phyloP scores from a whole-genome alignment of 2,888 invertebrate species.

The Epicampocera succincta region DNA sequence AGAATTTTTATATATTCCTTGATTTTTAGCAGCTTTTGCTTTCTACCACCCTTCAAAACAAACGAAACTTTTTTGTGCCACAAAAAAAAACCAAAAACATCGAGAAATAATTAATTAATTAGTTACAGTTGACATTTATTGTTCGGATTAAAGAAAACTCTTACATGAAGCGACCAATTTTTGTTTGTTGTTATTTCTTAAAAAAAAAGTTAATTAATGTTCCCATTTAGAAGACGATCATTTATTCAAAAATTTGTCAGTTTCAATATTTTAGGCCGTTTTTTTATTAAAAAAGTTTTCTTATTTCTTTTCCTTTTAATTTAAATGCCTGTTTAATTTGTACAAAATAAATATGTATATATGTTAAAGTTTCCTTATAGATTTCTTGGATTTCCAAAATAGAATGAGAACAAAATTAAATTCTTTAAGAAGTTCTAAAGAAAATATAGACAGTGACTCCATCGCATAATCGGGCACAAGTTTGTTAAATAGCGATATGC shows the following conservation, averaged over 20 bases:
- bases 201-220: conserved; percentile 9
- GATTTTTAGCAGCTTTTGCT: too few relatives aligned
- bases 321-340: conserved; percentile 4
- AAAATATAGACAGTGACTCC: too few relatives aligned
- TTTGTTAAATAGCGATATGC: too few relatives aligned
- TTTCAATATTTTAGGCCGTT: background rate
- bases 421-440: too few relatives aligned
- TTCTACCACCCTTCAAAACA: too few relatives aligned
- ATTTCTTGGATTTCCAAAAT: background rate
- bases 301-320: background rate
- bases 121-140: conserved; percentile 17
- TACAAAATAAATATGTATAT: conserved; percentile 15
- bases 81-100: background rate
- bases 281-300: background rate
- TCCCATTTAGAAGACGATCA: background rate
- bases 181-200: too few relatives aligned
- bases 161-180: background rate
- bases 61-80: background rate
- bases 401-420: background rate
- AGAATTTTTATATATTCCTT: too few relatives aligned
- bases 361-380: too few relatives aligned
- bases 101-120: background rate
- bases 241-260: background rate
- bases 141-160: background rate
- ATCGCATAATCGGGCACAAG: too few relatives aligned